Base-by-base conservation (phyloP, 2,888 invertebrate species). In the Blera fallax region DNA sequence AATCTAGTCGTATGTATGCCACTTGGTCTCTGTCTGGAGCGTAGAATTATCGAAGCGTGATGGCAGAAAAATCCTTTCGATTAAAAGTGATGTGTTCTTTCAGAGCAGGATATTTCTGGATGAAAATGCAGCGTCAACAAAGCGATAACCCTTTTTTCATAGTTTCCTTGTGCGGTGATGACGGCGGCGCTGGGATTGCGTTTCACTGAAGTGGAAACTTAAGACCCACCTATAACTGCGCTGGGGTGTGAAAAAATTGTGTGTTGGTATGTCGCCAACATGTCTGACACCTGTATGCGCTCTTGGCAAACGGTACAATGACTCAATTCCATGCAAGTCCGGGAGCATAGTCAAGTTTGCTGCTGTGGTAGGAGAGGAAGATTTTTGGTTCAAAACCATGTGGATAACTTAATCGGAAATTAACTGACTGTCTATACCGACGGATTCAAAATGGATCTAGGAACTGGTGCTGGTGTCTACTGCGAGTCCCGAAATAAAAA, bases 111-210 rank as follows among this genome's bases (percentile, higher is more conserved):
- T 21, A 52, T 60, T 81, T 56, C n/a, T 62, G 27, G 34, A 73
- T 48, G 77, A 77, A 64, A 82, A 70, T 82, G 82, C 79, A 83
- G 54, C 62, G 67, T 83, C 67, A 73, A 79, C 73, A 83, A 73
- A 48, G 62, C 62, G 73, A 67, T 83, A 82, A 73, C 67, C 70
- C 62, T 62, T 79, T 27, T 29, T 79, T 32, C 16, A 16, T 16
- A 11, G 24, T 18, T 52, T 56, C 40, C 27, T 69, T 82, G 64
- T 65, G 58, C 5, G 65, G 62, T 62, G 52, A 32, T 50, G 56
- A 40, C 29, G 27, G 24, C 16, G 24, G 37, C 29, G 16, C 18
- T 69, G 32, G 56, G n/a, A 64, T 65, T 72, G 24, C 34, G n/a
- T 72, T 70, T 50, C 14, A 73, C 32, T 73, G 56, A 73, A 60